Conservation (phyloP, 2,888 invertebrate genomes). For the Pheosia gnoma region DNA sequence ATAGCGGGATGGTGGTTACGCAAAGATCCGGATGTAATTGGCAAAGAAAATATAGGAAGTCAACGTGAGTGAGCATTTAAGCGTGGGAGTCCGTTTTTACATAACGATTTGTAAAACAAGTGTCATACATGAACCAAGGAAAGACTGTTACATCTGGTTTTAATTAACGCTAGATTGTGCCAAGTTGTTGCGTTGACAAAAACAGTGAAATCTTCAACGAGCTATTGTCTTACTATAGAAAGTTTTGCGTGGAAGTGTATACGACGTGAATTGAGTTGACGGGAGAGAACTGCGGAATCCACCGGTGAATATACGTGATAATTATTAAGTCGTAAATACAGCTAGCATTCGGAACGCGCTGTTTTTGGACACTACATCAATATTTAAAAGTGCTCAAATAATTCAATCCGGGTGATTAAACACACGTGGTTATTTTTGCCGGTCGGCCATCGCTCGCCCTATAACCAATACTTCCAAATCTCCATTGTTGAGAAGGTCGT, state of each 20-base stretch:
- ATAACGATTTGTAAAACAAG: constrained; percentile 47
- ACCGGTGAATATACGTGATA: constrained; percentile 48
- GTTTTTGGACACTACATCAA: constrained; percentile 21
- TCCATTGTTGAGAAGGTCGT: constrained; percentile 57
- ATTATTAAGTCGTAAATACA: constrained; percentile 23
- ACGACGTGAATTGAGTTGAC: constrained; percentile 51
- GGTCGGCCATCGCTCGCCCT: constrained; percentile 10
- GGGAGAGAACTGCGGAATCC: constrained; percentile 69
- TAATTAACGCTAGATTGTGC: constrained; percentile 63
- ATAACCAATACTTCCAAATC: constrained; percentile 39
- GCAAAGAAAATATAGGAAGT: constrained; percentile 31
- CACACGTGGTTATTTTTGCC: constrained; percentile 25
- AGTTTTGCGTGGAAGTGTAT: constrained; percentile 72
- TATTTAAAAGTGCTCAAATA: constrained; percentile 1
- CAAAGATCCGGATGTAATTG: constrained; percentile 32
- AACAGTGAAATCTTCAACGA: constrained; percentile 79
- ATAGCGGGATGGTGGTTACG: constrained; percentile 25
- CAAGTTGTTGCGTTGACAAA: constrained; percentile 69
- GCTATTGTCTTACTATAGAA: constrained; percentile 72
- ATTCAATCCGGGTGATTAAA: constrained; percentile 10
- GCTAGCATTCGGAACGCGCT: neutral
- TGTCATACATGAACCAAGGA: constrained; percentile 55
- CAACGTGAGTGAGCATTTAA: constrained; percentile 26
- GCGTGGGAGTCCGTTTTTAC: constrained; percentile 49
- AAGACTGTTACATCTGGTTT: constrained; percentile 58